Evolutionary conservation across 2,797 vertebrate species (phyloP).

Genomic region (Chanos chanos): DNA sequence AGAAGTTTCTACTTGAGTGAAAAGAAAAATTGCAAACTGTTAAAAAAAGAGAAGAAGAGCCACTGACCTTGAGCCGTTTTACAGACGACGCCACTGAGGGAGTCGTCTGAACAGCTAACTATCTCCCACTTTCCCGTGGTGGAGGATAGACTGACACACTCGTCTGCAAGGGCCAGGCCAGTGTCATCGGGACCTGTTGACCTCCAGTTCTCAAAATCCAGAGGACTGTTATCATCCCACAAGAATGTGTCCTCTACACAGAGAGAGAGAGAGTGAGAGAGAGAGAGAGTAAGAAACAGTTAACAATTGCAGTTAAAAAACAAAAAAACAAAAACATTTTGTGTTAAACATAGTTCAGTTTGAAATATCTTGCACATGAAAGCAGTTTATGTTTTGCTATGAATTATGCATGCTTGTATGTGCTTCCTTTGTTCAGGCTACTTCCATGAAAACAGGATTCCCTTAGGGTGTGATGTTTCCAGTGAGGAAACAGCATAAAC

Average conservation of each 20-base stretch:
- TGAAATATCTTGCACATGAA: constrained; percentile 11
- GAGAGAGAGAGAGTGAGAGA: background rate
- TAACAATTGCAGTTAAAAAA: background rate
- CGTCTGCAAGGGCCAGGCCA: constrained; percentile 64
- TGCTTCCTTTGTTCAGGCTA: background rate
- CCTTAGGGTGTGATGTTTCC: constrained; percentile 24
- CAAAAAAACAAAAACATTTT: too few species aligned
- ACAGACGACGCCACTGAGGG: constrained; percentile 77
- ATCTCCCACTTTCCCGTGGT: constrained; percentile 77
- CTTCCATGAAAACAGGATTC: constrained; percentile 39
- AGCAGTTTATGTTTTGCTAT: constrained; percentile 1
- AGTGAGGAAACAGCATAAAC: constrained; percentile 11
- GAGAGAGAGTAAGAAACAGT: background rate
- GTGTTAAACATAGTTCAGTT: background rate
- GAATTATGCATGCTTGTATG: background rate
- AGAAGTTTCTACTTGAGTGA: too few species aligned
- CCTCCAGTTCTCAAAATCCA: constrained; percentile 79
- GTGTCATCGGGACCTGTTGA: constrained; percentile 34
- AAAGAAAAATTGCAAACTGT: background rate
- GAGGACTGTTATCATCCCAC: constrained; percentile 70
- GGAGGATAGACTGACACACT: constrained; percentile 74
- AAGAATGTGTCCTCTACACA: constrained; percentile 71
- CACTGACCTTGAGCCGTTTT: constrained; percentile 71
- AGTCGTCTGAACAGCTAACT: constrained; percentile 69
- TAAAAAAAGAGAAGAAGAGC: background rate